These are phyloP conservation scores for Crypturellus tataupa DNA, from an alignment of 2,797 vertebrate species.

Conservation along the genomic window DNA sequence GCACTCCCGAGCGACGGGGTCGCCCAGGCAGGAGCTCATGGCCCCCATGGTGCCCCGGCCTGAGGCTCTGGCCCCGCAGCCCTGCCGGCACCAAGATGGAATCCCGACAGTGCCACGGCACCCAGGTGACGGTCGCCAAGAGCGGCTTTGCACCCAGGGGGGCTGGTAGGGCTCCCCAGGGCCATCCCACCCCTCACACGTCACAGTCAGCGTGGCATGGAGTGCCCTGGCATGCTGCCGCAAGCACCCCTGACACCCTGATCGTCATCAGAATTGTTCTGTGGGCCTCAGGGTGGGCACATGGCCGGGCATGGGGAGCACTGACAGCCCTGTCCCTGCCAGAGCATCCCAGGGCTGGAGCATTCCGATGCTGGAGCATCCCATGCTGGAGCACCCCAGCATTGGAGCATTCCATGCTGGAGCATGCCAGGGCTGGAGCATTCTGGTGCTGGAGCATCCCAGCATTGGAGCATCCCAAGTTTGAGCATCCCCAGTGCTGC, in stretches of 20 bases:
- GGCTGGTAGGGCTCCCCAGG: background rate
- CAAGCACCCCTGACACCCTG: accelerated
- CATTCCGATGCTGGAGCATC: too few species aligned
- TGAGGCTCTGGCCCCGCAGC: background rate
- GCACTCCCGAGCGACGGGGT: background rate
- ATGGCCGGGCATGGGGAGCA: background rate
- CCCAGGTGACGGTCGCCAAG: slow-evolving; percentile 49
- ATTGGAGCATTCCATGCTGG: too few species aligned
- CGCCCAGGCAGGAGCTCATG: background rate
- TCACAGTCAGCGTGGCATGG: background rate
- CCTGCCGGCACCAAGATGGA: background rate
- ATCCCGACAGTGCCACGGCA: background rate
- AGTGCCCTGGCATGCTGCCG: background rate
- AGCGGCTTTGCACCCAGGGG: accelerated
- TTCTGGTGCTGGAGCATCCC: too few species aligned
- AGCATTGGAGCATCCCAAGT: too few species aligned
- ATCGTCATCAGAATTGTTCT: accelerated
- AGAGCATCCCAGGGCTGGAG: too few species aligned
- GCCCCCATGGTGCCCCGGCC: background rate
- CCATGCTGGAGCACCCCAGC: too few species aligned
- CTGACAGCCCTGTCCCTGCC: accelerated
- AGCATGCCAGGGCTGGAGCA: too few species aligned
- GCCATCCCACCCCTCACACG: background rate
- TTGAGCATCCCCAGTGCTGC: too few species aligned
- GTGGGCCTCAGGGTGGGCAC: accelerated